These are phyloP conservation scores for Amiota communis DNA, from an alignment of 2,888 invertebrate genomes.

Conservation along the genomic window DNA sequence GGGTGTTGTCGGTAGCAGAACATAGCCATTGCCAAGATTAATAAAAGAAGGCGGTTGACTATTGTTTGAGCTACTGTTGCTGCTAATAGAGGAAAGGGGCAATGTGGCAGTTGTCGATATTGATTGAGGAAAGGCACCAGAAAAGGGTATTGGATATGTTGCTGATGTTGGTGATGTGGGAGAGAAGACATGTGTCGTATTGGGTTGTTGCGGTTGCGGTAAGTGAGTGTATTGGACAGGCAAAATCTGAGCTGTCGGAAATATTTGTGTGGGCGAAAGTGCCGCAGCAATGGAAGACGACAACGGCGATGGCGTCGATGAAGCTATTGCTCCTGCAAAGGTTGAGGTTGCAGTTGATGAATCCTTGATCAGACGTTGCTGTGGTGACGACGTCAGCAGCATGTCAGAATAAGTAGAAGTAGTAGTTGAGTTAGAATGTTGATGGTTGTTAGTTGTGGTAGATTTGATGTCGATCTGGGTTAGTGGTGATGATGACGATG, in stretches of 20 bases:
- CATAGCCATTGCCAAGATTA: constrained; percentile 56
- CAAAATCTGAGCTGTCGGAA: constrained; percentile 72
- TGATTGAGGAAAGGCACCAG: constrained; percentile 35
- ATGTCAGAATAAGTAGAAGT: constrained; percentile 43
- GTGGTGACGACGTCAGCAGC: constrained; percentile 39
- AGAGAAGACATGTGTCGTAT: constrained; percentile 53
- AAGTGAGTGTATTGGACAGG: constrained; percentile 72
- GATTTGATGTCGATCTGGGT: constrained; percentile 43
- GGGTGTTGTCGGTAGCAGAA: constrained; percentile 55
- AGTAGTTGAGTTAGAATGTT: constrained; percentile 43
- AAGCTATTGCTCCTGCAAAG: constrained; percentile 37
- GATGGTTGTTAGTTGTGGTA: constrained; percentile 62
- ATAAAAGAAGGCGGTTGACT: constrained; percentile 50
- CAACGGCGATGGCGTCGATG: constrained; percentile 38
- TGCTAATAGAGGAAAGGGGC: constrained; percentile 25
- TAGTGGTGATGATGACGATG: constrained; percentile 46
- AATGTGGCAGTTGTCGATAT: constrained; percentile 25
- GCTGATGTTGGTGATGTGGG: constrained; percentile 21
- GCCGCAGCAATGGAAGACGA: constrained; percentile 49
- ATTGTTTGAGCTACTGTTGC: constrained; percentile 4
- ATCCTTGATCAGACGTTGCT: constrained; percentile 31
- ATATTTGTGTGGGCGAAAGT: constrained; percentile 69
- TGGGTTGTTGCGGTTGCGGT: constrained; percentile 72
- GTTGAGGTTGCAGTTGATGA: constrained; percentile 39
- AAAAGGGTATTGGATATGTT: constrained; percentile 24